Base-by-base conservation (phyloP, 2,888 invertebrate species). In the Meteorus colon region DNA sequence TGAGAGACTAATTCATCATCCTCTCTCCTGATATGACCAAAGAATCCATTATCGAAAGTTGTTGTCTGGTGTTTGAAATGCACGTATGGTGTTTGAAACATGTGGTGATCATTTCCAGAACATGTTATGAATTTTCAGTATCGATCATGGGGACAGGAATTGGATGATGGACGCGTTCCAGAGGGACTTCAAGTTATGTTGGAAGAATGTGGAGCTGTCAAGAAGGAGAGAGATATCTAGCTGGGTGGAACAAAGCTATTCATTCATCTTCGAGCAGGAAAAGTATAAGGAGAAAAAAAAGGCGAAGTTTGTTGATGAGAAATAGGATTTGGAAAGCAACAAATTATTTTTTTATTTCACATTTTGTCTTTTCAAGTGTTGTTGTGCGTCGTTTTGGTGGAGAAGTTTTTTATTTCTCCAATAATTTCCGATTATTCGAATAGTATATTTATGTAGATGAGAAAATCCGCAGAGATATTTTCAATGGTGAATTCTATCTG, bases 131-230 rank as follows among this genome's bases (percentile, higher is more conserved):
- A 65, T 24, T 93, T 92, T 65, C 91, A 96, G 96, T 96, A 94
- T 89, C 94, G 94, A 86, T 92, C 93, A 87, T 96, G 96, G 95
- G 94, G 94, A 82, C 92, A 92, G 85, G 96, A 96, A 83, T 89
- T 97, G 81, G 96, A 96, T 85, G 95, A 95, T 85, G 96, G 96
- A 60, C 92, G 92, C 78, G 91, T 95, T 82, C 96, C 97, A 4
- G 96, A 96, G 81, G 95, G 95, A 63, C 91, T 96, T 81, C 94
- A 95, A 84, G 92, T 92, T 67, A 91, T 96, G 85, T 91, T 96
- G 74, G 95, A 96, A 83, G 95, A 96, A 84, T 90, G 94, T 84
- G 94, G 94, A 10, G 91, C 93, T 74, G 90, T 95, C 62, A 95
- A 95, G 85, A 92, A 93, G 86, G 95, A 96, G 76, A 81, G 84